phyloP scores from a whole-genome alignment of 2,797 vertebrate genomes.

The Enteromius mattozi region DNA sequence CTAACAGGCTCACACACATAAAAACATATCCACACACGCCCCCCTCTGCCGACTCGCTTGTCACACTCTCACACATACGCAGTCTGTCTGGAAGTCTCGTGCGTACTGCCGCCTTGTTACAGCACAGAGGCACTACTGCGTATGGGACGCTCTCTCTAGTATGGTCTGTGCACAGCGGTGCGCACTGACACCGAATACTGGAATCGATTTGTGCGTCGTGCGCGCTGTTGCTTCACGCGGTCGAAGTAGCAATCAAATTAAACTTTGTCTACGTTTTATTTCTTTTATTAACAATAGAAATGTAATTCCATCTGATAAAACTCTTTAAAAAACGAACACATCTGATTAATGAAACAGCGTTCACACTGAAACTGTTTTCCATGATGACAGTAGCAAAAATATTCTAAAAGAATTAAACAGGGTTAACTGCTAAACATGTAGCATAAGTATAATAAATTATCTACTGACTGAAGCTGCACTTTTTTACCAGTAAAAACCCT shows the following conservation, averaged over 20 bases:
- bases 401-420: background rate
- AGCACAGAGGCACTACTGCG: constrained; percentile 37
- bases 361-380: background rate
- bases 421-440: background rate
- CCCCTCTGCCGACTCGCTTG: constrained; percentile 28
- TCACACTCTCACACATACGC: constrained; percentile 47
- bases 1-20: constrained; percentile 60
- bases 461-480: background rate
- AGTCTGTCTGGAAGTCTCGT: constrained; percentile 56
- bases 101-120: constrained; percentile 49
- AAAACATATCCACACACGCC: constrained; percentile 29
- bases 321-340: background rate
- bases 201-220: background rate
- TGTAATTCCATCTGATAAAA: background rate
- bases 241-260: background rate
- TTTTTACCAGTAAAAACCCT: background rate
- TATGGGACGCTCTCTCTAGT: background rate
- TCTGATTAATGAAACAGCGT: background rate
- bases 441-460: constrained; percentile 7
- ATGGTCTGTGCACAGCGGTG: background rate
- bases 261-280: background rate
- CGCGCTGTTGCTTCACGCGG: background rate
- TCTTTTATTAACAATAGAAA: constrained; percentile 27
- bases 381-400: background rate
- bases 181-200: background rate